Evolutionary conservation across 2,888 invertebrate species (phyloP).

Genomic region (Diogma glabrata): DNA sequence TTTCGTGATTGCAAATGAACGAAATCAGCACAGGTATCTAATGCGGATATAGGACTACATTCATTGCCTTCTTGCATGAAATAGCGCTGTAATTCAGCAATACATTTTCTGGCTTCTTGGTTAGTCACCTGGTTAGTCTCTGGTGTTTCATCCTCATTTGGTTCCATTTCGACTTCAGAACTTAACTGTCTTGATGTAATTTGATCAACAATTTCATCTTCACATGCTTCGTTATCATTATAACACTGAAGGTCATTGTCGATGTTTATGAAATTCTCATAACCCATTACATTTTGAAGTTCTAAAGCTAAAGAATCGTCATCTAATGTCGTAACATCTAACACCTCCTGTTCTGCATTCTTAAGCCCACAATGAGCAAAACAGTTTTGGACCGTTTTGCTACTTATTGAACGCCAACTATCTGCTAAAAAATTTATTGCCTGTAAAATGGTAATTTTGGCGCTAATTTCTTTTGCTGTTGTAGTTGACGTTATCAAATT

Average conservation of each 20-base stretch:
- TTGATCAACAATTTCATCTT: neutral
- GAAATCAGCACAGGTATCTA: too few relatives aligned
- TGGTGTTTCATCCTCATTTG: neutral
- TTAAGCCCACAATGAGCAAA: neutral
- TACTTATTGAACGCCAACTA: neutral
- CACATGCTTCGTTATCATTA: neutral
- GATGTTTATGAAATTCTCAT: too few relatives aligned
- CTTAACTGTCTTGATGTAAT: neutral
- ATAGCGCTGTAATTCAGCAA: neutral
- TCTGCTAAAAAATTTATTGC: neutral
- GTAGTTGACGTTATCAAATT: neutral
- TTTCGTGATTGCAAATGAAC: neutral
- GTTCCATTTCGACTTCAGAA: neutral
- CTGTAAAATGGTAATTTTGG: neutral
- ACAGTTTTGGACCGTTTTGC: neutral
- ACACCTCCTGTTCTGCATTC: neutral
- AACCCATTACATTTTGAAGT: neutral
- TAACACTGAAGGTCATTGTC: too few relatives aligned
- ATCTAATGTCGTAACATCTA: neutral
- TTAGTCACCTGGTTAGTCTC: too few relatives aligned
- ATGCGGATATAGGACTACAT: neutral
- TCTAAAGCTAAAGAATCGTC: neutral
- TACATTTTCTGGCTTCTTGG: neutral
- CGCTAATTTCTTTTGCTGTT: neutral
- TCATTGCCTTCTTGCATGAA: neutral